Evolutionary conservation across 2,888 invertebrate species (phyloP).

Genomic region (Trichogramma evanescens): DNA sequence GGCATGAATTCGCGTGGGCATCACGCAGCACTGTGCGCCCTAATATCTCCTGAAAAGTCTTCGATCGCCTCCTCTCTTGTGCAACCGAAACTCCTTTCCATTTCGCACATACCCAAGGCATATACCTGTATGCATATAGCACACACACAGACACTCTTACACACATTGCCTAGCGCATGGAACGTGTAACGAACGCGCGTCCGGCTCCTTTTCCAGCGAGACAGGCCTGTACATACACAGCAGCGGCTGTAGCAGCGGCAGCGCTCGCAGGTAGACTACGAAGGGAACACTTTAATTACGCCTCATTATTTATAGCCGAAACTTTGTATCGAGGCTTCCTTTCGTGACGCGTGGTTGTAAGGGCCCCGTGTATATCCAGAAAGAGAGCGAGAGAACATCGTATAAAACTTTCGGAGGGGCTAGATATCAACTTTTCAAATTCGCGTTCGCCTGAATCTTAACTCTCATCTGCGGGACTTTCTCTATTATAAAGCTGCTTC

Average conservation of each 20-base stretch:
- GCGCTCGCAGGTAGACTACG: not conserved
- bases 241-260: not conserved
- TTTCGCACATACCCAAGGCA: no score
- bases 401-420: slow-evolving; percentile 13
- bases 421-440: slow-evolving; percentile 26
- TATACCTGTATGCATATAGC: no score
- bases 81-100: no score
- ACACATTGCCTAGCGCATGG: no score
- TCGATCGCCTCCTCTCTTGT: no score
- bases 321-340: slow-evolving; percentile 26
- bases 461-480: no score
- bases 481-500: no score
- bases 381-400: slow-evolving; percentile 4
- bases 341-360: slow-evolving; percentile 29
- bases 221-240: not conserved
- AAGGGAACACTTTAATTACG: slow-evolving; percentile 32
- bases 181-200: not conserved
- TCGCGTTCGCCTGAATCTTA: slow-evolving; percentile 7
- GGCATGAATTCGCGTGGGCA: no score
- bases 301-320: slow-evolving; percentile 36
- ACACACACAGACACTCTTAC: no score
- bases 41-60: no score
- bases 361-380: slow-evolving; percentile 19
- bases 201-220: not conserved
- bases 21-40: no score